phyloP scores from a whole-genome alignment of 2,888 invertebrate species.

The Drymonia ruficornis region DNA sequence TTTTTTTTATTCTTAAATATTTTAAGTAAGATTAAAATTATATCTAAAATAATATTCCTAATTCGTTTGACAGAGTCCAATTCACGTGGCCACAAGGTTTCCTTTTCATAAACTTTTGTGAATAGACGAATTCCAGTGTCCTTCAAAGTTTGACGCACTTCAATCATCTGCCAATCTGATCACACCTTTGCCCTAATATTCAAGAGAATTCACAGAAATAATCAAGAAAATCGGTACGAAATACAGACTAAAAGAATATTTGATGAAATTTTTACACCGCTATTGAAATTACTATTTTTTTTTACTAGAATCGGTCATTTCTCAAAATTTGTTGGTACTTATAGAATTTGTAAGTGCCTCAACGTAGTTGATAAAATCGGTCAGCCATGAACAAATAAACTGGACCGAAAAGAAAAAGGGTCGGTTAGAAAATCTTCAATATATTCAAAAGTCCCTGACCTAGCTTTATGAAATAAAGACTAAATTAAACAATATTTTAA shows the following conservation, averaged over 20 bases:
- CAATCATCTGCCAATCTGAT: constrained; percentile 27
- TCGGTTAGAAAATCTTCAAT: too few relatives aligned
- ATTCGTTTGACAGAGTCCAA: neutral
- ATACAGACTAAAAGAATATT: constrained; percentile 9
- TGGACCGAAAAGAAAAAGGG: too few relatives aligned
- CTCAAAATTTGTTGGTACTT: neutral
- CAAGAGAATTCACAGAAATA: constrained; percentile 17
- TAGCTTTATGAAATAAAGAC: too few relatives aligned
- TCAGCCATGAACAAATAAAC: too few relatives aligned
- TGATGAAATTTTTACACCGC: neutral
- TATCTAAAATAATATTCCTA: too few relatives aligned
- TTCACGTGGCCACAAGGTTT: neutral
- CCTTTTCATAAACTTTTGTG: constrained; percentile 1
- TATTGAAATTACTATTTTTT: neutral
- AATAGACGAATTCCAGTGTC: constrained; percentile 4
- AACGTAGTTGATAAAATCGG: neutral
- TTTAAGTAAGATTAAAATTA: too few relatives aligned
- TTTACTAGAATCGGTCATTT: too few relatives aligned
- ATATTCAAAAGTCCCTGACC: too few relatives aligned
- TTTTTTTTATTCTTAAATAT: too few relatives aligned
- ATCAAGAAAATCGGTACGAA: constrained; percentile 20
- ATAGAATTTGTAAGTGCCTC: neutral
- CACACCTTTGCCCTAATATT: constrained; percentile 12
- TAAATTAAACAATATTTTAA: too few relatives aligned
- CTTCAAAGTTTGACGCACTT: constrained; percentile 19